Conservation (phyloP, 2,797 vertebrate species). For the Coendou prehensilis region DNA sequence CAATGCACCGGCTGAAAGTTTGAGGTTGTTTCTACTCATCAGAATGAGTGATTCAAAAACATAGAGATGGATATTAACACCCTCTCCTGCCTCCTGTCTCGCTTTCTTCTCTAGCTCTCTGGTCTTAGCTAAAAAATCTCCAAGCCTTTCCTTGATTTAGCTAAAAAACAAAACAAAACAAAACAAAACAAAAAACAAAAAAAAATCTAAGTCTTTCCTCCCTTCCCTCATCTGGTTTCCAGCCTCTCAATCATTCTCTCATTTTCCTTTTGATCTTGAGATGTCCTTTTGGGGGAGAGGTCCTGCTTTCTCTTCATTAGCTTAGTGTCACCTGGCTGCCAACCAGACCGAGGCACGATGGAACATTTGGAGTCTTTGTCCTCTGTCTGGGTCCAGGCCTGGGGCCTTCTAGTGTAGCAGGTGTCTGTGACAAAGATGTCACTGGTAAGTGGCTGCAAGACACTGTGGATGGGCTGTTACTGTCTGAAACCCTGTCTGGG, state of each 20-base stretch:
- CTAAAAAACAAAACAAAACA: background rate
- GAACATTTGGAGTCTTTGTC: background rate
- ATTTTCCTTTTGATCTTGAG: conserved; percentile 1
- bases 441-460: conserved; percentile 56
- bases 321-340: background rate
- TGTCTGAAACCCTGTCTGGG: conserved; percentile 36
- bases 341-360: background rate
- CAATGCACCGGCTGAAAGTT: background rate
- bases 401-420: background rate
- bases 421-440: conserved; percentile 70
- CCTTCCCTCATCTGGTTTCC: background rate
- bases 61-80: background rate
- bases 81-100: background rate
- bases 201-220: background rate
- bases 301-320: background rate
- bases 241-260: background rate
- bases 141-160: background rate
- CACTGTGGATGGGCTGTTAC: conserved; percentile 49
- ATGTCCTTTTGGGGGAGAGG: background rate
- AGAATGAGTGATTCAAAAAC: conserved; percentile 6
- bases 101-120: background rate
- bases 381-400: background rate
- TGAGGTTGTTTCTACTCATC: background rate
- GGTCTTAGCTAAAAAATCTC: background rate
- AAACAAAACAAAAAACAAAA: background rate